Base-by-base conservation (phyloP, 2,888 invertebrate species). In the Athetis lepigone region DNA sequence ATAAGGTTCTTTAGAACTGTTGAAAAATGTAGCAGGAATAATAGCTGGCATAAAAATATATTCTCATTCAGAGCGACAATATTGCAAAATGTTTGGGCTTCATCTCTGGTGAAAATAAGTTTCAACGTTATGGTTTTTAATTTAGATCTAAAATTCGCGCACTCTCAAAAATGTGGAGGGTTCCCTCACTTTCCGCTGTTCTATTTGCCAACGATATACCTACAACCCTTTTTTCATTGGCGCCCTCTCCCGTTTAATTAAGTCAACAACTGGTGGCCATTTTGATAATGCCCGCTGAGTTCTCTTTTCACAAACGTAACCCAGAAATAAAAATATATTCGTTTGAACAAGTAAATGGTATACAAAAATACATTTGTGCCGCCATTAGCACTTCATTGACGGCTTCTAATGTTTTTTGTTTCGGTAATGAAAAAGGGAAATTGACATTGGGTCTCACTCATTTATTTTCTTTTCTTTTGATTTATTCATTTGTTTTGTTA, bases 231-330 rank as follows among this genome's bases (percentile, higher is more conserved):
- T 86, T 87, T 87, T 83, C 77, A 84, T 82, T 79, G 75, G 73
- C 73, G 58, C 74, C 71, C 80, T 75, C 79, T 77, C 73, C 73
- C 58, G 79, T 80, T 87, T 88, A 89, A 89, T 89, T 86, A 86
- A 88, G 81, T 83, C 81, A 77, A 81, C 82, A 80, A 83, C 79
- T 76, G 83, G 65, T 66, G 63, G 70, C 75, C 79, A 81, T 85
- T 83, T 82, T 78, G 74, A 75, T 73, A 68, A 77, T 75, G 59
- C 70, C 66, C 68, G 55, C 64, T 70, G 69, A 64, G 57, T 63
- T 73, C 68, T 76, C 64, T 73, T 75, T 70, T 59, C 47, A 58
- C 69, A 46, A 54, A 37, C 16, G 33, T 51, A 37, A 40, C 49
- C 25, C 27, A 16, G 40, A 52, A 57, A 52, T 59, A 54, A 52